phyloP scores from a whole-genome alignment of 2,888 invertebrate genomes.

The Ophion ellenae region DNA sequence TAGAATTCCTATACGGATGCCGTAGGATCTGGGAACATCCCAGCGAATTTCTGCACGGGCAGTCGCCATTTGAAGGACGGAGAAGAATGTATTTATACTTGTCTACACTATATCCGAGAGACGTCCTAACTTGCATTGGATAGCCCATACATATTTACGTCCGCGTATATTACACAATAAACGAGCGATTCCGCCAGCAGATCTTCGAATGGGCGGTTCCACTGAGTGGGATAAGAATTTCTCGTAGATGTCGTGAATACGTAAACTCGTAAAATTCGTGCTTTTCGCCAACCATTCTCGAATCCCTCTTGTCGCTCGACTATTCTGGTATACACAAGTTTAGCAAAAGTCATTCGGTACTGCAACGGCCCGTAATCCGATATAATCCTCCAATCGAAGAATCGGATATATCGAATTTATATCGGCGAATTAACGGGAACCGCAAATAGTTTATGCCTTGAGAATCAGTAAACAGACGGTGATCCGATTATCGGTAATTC shows the following conservation, averaged over 20 bases:
- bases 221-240: slow-evolving; percentile 55
- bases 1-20: too few species aligned
- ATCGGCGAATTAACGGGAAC: slow-evolving; percentile 49
- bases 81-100: background rate
- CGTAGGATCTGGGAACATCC: background rate
- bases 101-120: background rate
- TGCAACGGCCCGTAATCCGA: slow-evolving; percentile 30
- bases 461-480: slow-evolving; percentile 55
- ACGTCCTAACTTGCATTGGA: background rate
- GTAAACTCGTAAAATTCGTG: slow-evolving; percentile 53
- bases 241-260: slow-evolving; percentile 54
- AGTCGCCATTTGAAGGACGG: background rate
- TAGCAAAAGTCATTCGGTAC: slow-evolving; percentile 21
- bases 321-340: background rate
- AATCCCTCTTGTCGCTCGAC: background rate
- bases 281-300: slow-evolving; percentile 17
- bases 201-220: slow-evolving; percentile 34
- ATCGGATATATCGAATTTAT: slow-evolving; percentile 43
- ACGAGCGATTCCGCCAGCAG: slow-evolving; percentile 22
- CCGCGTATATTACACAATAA: slow-evolving; percentile 23
- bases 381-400: slow-evolving; percentile 40
- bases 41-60: background rate
- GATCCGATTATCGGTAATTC: slow-evolving; percentile 50
- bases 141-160: slow-evolving; percentile 2
- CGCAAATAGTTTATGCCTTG: slow-evolving; percentile 32